phyloP scores from a whole-genome alignment of 2,113 vertebrate species.

The Sebastes schlegelii region DNA sequence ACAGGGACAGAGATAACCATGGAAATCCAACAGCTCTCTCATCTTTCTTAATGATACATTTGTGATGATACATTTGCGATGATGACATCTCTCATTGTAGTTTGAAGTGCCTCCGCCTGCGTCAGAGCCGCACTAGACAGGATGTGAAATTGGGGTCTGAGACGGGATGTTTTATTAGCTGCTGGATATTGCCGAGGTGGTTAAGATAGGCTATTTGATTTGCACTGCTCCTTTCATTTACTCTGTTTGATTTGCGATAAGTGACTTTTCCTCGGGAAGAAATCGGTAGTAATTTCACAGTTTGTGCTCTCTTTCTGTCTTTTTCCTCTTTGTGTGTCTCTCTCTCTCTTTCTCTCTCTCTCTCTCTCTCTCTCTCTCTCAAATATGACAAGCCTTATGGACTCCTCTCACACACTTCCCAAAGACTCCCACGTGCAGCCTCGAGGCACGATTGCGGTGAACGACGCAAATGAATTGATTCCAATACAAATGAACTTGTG shows the following conservation, averaged over 20 bases:
- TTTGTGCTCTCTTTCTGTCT: constrained; percentile 52
- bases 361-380: neutral
- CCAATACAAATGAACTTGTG: constrained; percentile 72
- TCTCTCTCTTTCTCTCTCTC: neutral
- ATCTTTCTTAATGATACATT: constrained; percentile 57
- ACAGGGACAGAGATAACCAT: constrained; percentile 37
- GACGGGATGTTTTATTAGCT: constrained; percentile 65
- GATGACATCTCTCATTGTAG: constrained; percentile 61
- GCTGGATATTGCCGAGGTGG: constrained; percentile 62
- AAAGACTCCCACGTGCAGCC: constrained; percentile 31
- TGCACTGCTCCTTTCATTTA: constrained; percentile 70
- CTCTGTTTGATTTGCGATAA: constrained; percentile 72
- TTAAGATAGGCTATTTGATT: constrained; percentile 70
- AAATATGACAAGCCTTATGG: constrained; percentile 21
- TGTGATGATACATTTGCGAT: constrained; percentile 44
- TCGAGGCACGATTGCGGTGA: constrained; percentile 43
- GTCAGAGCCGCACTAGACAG: constrained; percentile 40
- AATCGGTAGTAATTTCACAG: constrained; percentile 63
- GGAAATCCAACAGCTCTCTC: constrained; percentile 49
- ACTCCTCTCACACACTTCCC: constrained; percentile 32
- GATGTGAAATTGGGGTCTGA: constrained; percentile 58
- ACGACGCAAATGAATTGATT: constrained; percentile 74
- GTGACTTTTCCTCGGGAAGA: constrained; percentile 61
- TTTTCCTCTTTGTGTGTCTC: neutral
- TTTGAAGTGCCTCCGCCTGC: constrained; percentile 48